Evolutionary conservation across 23 tunicate genomes (phyloP).

Genomic region (Halocynthia roretzi): DNA sequence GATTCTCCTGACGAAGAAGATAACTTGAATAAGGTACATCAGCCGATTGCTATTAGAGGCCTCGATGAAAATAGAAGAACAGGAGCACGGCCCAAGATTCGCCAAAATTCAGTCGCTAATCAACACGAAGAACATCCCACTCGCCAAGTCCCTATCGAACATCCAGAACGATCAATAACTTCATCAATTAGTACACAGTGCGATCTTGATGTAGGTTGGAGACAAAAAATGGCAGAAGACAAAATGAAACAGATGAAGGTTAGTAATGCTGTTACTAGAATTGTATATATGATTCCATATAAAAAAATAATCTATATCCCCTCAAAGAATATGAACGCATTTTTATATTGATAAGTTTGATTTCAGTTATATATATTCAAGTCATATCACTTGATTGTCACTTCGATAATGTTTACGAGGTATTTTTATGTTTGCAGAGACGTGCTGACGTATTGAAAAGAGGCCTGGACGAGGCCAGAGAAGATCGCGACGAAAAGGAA

Average conservation of each 20-base stretch:
- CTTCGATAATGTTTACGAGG: neutral
- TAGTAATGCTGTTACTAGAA: neutral
- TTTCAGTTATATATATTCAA: neutral
- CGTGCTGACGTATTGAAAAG: slow-evolving; percentile 41
- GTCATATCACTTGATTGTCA: neutral
- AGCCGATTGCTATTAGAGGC: too few species aligned
- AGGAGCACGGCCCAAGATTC: slow-evolving; percentile 19
- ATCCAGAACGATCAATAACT: slow-evolving; percentile 9
- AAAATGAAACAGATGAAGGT: slow-evolving; percentile 26
- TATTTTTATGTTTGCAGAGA: slow-evolving; percentile 30
- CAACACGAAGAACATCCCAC: neutral
- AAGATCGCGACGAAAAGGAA: slow-evolving; percentile 76
- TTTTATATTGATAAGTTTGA: neutral
- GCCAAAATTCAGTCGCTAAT: neutral
- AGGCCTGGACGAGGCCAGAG: slow-evolving; percentile 65
- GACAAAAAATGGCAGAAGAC: slow-evolving; percentile 10
- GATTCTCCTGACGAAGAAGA: too few species aligned
- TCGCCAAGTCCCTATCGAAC: neutral
- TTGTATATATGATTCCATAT: too few species aligned
- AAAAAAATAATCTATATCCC: too few species aligned
- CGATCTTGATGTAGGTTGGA: slow-evolving; percentile 13
- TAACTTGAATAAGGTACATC: too few species aligned
- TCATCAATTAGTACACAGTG: slow-evolving; percentile 17
- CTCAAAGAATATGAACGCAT: neutral
- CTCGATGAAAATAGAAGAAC: too few species aligned